A percentile compares a stretch with the other conserved stretches of the same genome.
phyloP scores from a whole-genome alignment of 2,888 invertebrate genomes.

The Eupelmus urozonus region DNA sequence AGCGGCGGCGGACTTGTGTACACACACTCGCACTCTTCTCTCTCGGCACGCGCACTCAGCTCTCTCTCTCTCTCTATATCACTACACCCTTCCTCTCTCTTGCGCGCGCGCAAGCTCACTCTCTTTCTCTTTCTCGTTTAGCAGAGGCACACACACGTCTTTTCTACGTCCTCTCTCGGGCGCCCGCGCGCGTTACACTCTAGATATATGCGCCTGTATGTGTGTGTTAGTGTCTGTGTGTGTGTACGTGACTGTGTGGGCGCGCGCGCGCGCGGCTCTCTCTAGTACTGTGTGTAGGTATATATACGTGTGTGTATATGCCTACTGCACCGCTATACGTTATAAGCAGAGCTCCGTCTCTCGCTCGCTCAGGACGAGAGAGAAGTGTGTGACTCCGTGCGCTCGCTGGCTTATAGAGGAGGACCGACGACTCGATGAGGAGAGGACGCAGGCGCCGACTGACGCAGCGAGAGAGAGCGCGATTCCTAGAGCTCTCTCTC shows the following conservation, averaged over 20 bases:
- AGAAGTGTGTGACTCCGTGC: no score
- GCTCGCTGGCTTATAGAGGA: no score
- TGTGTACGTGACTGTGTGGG: no score
- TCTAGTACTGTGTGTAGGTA: no score
- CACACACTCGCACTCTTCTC: constrained; percentile 37
- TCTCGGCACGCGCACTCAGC: not conserved
- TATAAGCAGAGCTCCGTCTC: not conserved
- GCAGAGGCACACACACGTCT: not conserved
- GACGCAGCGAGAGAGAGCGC: constrained; percentile 73
- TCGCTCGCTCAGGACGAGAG: constrained; percentile 50
- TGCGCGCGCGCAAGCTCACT: not conserved
- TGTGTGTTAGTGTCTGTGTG: no score
- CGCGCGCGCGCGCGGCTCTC: no score
- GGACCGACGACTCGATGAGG: constrained; percentile 48
- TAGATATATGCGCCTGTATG: no score
- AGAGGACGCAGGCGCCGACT: constrained; percentile 63
- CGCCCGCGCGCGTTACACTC: no score
- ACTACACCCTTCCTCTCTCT: constrained; percentile 1
- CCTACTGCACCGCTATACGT: no score
- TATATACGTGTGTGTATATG: no score
- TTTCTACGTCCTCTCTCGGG: no score
- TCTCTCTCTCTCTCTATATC: not conserved
- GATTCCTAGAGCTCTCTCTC: constrained; percentile 47
- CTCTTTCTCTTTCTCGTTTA: not conserved
- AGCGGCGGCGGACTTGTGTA: constrained; percentile 27